Conservation (phyloP, 2,888 invertebrate genomes). For the Barypeithes pellucidus region DNA sequence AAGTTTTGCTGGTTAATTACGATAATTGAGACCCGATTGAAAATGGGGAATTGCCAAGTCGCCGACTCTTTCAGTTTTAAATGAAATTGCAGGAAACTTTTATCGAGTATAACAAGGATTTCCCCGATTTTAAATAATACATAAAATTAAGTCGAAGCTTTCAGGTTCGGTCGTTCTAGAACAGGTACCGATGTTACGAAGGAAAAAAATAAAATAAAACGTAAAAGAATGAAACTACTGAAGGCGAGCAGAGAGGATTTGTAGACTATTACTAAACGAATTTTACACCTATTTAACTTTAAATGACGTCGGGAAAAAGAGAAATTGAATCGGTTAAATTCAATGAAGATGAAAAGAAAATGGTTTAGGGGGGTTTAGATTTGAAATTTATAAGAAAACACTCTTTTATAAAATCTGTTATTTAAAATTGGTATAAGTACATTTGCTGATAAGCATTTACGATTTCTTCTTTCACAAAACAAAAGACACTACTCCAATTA, state of each 20-base stretch:
- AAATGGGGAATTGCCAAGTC: constrained; percentile 52
- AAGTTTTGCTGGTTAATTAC: constrained; percentile 65
- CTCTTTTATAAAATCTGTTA: too few species aligned
- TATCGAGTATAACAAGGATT: constrained; percentile 61
- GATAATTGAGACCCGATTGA: constrained; percentile 65
- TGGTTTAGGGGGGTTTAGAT: constrained; percentile 33
- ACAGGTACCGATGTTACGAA: constrained; percentile 50
- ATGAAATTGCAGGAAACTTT: constrained; percentile 63
- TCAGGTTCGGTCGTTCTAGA: constrained; percentile 51
- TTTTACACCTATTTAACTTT: constrained; percentile 72
- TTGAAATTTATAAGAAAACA: constrained; percentile 36
- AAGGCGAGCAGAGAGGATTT: constrained; percentile 62
- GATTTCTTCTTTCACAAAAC: too few species aligned
- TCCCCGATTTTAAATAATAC: constrained; percentile 64
- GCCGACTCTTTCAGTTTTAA: constrained; percentile 58
- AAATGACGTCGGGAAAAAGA: constrained; percentile 66
- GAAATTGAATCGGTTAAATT: constrained; percentile 62
- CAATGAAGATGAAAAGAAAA: constrained; percentile 50
- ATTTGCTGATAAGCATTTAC: too few species aligned
- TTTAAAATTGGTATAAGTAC: too few species aligned
- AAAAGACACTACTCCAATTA: too few species aligned
- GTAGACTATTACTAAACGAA: constrained; percentile 69
- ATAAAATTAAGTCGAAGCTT: constrained; percentile 65
- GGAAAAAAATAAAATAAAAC: constrained; percentile 55
- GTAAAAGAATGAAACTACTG: constrained; percentile 56